Base-by-base conservation (phyloP, 2,888 invertebrate species). In the Liopterus haemorrhoidalis region DNA sequence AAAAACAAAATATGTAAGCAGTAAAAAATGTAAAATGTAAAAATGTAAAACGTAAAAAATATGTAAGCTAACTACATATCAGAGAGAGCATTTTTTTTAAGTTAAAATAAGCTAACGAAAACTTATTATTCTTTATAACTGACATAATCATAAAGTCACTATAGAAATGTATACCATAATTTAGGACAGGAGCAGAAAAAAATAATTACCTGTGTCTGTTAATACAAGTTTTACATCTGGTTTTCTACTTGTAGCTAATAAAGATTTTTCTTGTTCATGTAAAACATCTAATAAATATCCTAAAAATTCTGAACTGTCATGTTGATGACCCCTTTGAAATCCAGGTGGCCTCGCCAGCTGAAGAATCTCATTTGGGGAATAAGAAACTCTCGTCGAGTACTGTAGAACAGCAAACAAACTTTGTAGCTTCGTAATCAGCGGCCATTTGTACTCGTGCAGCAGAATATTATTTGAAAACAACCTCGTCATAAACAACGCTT, bases 251-350 rank as follows among this genome's bases (percentile, higher is more conserved):
- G 54, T 37, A 42, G 48, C 49, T 31, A 50, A 46, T 25, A 53
- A 41, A 24, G 63, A 60, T 47, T 70, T 72, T 57, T 83, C 82
- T 57, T 87, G 84, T 50, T 88, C 86, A 50, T 86, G 83, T 42
- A 91, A 64, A 43, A 79, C 69, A 62, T 85, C 82, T 56, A 85
- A 69, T 6, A 85, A 60, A 68, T 72, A 85, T 67, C 85, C 82
- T 42, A 90, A 69, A 67, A 87, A 90, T 67, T 91, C 91, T 0
- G 88, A 88, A 65, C 90, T 89, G 58, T 91, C 91, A 59, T 92
- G 91, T 58, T 92, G 91, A 50, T 82, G 75, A 11, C 88, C 82
- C 4, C 74, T 73, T 21, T 78, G 73, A 64, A 91, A 91, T 59
- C 85, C 85, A 0, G 84, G 78, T 4, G 91, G 89, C 53, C 83